These are phyloP conservation scores for Ailuropoda melanoleuca DNA, from an alignment of 2,113 vertebrate genomes.

Conservation along the genomic window DNA sequence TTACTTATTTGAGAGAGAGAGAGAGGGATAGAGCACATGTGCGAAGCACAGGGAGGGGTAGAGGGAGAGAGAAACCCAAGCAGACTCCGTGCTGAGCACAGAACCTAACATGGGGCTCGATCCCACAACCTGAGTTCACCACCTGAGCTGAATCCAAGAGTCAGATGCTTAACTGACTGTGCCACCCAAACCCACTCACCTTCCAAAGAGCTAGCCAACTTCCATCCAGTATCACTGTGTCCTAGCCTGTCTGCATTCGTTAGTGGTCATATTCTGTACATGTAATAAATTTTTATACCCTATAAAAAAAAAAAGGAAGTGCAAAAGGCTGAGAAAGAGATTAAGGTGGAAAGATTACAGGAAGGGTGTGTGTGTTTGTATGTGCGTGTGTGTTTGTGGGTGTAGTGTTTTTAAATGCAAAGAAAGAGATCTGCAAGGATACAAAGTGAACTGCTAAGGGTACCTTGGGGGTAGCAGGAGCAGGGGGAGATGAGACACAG, in stretches of 20 bases:
- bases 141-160: neutral
- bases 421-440: neutral
- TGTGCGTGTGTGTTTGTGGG: neutral
- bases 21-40: neutral
- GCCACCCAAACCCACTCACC: slow-evolving; percentile 20
- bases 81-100: neutral
- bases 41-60: neutral
- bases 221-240: slow-evolving; percentile 64
- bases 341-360: neutral
- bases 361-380: neutral
- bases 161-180: neutral
- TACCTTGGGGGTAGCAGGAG: neutral
- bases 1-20: neutral
- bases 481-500: neutral
- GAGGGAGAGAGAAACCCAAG: neutral
- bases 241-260: slow-evolving; percentile 73
- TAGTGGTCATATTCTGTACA: slow-evolving; percentile 84
- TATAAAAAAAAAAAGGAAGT: slow-evolving; percentile 20
- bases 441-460: neutral
- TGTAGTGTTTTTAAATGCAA: neutral
- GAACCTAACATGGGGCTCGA: neutral
- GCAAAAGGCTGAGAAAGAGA: neutral
- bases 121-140: neutral
- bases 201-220: slow-evolving; percentile 69
- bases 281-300: slow-evolving; percentile 89